Base-by-base conservation (phyloP, 2,797 vertebrate genomes). In the Takifugu rubripes region DNA sequence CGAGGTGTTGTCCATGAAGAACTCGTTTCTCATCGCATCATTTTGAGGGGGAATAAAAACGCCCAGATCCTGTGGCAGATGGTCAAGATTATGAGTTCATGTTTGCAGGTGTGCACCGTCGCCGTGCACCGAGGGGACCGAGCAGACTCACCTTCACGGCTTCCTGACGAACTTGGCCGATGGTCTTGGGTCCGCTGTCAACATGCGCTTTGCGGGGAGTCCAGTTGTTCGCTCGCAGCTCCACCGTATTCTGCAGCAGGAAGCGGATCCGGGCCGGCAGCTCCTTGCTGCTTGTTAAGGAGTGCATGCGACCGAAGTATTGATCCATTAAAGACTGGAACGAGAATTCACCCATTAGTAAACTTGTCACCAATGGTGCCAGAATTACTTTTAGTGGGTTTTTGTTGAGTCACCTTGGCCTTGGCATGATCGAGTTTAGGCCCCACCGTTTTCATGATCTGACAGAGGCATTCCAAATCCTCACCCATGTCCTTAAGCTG, bases 391-490 rank as follows among this genome's bases (percentile, higher is more conserved):
- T 24, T 12, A 3, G 21, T 9, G 5, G 0, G 3, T 1, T 24
- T 2, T 50, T 64, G n/a, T 6, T 3, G 14, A 55, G 84, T 67
- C 84, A 99, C 97, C 94, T 90, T 96, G 87, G 97, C 97, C 92
- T 97, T 98, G 68, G 93, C 94, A 87, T 99, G 97, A 90, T 99
- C 97, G 89, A 99, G 92, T 89, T 97, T 96, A 87, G 97, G 97
- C 80, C 97, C 97, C 87, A 99, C 96, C 79, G 97, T 99, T 93
- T 94, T 98, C 96, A 99, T 98, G 97, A 99, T 99, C 95, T 99
- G 96, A 98, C 97, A 99, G 95, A 99, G 97, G 93, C 97, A 99
- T 93, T 99, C 97, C 95, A 99, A 92, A 91, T 99, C 97, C 91
- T 99, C 97, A 87, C 95, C 97, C 96, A 99, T 97, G 93, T 99